Base-by-base conservation (phyloP, 2,797 vertebrate genomes). In the Acomys russatus region DNA sequence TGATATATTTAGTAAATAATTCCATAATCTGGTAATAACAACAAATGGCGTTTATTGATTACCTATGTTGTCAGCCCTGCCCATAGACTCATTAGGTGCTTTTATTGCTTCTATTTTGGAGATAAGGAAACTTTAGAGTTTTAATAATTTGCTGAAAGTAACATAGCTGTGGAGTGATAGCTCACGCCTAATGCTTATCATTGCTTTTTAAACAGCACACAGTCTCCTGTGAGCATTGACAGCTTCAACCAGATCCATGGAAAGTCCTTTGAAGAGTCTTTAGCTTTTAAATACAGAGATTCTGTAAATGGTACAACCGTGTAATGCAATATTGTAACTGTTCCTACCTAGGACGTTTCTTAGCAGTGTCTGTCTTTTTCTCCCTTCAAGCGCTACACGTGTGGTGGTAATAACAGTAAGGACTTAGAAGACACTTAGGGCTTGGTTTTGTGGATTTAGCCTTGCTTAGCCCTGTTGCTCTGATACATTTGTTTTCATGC, bases 51-150 rank as follows among this genome's bases (percentile, higher is more conserved):
- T 70, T 74, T 88, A 59, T 33, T 86, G 3, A 80, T 82, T 85
- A 68, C 22, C 86, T 71, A n/a, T 35, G 25, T 66, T 10, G 8
- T 51, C 56, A 35, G 0, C 12, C 28, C 64, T 86, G 1, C 91
- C 77, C 4, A 70, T 25, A 93, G 61, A 76, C 2, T 33, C 85
- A 85, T 95, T 56, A 82, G 70, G 33, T 44, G 68, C 22, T 74
- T 82, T 92, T 93, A 6, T 87, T 66, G 11, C 88, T 96, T n/a
- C 59, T 0, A 6, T 66, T 90, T 94, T 89, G 12, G 63, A 90
- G 51, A 56, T 91, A 71, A 63, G 76, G 38, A 76, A 95, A 95
- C 7, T 9, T 54, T 64, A 88, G 54, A 63, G n/a, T 95, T 94
- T 87, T 92, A 78, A 93, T 63, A 83, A 74, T 94, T 86, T 77